phyloP scores from a whole-genome alignment of 1,140 invertebrate genomes.

The Cotesia glomerata region DNA sequence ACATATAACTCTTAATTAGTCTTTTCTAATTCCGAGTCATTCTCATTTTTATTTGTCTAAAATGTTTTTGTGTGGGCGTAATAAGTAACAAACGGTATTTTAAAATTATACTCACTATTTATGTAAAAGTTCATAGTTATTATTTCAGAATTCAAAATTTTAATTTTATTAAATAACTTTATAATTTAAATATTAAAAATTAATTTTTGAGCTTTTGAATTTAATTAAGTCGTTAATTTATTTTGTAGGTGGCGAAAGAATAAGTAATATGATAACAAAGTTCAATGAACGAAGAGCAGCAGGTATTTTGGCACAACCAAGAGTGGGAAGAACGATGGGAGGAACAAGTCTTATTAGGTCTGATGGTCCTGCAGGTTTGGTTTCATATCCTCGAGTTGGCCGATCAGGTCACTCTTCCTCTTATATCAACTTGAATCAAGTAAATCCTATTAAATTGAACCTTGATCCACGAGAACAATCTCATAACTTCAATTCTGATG shows the following conservation, averaged over 20 bases:
- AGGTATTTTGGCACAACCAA: slow-evolving; percentile 43
- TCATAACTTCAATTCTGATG: slow-evolving; percentile 27
- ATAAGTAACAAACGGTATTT: not conserved
- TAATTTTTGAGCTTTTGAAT: not conserved
- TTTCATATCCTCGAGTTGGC: slow-evolving; percentile 32
- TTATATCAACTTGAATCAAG: not conserved
- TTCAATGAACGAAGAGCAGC: slow-evolving; percentile 39
- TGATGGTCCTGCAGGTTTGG: slow-evolving; percentile 26
- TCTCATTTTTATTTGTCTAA: not conserved
- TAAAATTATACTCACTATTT: not conserved
- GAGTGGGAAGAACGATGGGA: slow-evolving; percentile 37
- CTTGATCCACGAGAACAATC: not conserved
- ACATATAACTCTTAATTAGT: slow-evolving; percentile 4
- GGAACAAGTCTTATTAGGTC: slow-evolving; percentile 26
- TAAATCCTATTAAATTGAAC: slow-evolving; percentile 2
- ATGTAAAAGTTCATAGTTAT: no score
- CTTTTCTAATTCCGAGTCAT: not conserved
- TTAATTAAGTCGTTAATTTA: not conserved
- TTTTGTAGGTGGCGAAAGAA: slow-evolving; percentile 39
- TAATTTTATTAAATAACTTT: no score
- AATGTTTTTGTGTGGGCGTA: no score
- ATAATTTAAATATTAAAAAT: no score
- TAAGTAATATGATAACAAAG: slow-evolving; percentile 29
- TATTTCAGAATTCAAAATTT: no score
- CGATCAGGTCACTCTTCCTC: slow-evolving; percentile 13